Base-by-base conservation (phyloP, 2,888 invertebrate genomes). In the Acleris cristana region DNA sequence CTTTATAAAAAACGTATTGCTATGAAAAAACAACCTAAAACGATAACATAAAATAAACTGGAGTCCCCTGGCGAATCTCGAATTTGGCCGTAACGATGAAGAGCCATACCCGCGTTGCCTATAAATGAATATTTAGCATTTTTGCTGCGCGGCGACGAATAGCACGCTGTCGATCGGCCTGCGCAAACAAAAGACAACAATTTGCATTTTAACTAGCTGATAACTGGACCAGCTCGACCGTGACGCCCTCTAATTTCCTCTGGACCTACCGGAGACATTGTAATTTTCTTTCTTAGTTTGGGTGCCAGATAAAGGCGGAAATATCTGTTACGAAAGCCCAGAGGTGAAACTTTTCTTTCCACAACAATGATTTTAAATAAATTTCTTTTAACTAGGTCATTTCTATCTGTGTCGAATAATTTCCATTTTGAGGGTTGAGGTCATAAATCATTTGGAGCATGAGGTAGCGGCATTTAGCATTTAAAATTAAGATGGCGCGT, bases 151-250 rank as follows among this genome's bases (percentile, higher is more conserved):
- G 69, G 71, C 74, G 73, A 74, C 72, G 77, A 76, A 64, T 73
- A 74, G 79, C 70, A 72, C 75, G 73, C 74, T 80, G 84, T 82
- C 84, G 83, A 87, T 86, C 82, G 81, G 74, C 74, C 72, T 74
- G 75, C 77, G 78, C 82, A 87, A 88, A 90, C 90, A 89, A 90
- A 90, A 86, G 86, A 83, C 80, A 82, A 84, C 81, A 86, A 90
- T 92, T 91, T 90, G 86, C 92, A 91, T 90, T 89, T 89, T 89
- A 90, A 89, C 86, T 84, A 87, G 86, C 87, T 86, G 87, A 89
- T 89, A 88, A 89, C 88, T 84, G 82, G 81, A 79, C 82, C 78
- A 80, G 81, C 80, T 78, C 81, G 76, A 78, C 83, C 78, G 71
- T 75, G 73, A 79, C 75, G 79, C 76, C 79, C 80, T 83, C 79